A percentile compares a stretch with the other conserved stretches of the same genome.
These are phyloP conservation scores for Pomatorhinus ruficollis DNA, from an alignment of 2,113 vertebrate genomes.

Conservation along the genomic window DNA sequence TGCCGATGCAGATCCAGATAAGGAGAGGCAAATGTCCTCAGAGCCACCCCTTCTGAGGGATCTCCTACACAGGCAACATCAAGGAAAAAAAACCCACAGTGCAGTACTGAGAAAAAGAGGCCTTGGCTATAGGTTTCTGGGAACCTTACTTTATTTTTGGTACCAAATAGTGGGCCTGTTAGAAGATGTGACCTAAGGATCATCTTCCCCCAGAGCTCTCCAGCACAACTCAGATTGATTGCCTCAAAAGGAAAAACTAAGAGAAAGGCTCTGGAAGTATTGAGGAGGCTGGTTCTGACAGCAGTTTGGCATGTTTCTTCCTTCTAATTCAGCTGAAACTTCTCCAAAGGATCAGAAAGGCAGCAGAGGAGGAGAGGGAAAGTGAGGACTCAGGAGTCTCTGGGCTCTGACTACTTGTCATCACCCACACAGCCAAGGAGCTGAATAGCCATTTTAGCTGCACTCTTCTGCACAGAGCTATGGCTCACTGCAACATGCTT, in stretches of 20 bases:
- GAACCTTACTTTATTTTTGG: neutral
- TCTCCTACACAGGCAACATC: neutral
- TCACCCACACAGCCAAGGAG: conserved; percentile 37
- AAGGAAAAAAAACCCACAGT: neutral
- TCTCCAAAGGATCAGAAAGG: conserved; percentile 13
- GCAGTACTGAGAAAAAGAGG: neutral
- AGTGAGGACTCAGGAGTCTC: conserved; percentile 11
- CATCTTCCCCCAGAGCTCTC: neutral
- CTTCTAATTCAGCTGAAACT: conserved; percentile 12
- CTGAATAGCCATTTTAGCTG: conserved; percentile 18
- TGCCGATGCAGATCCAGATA: neutral
- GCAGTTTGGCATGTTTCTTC: conserved; percentile 16
- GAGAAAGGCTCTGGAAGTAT: neutral
- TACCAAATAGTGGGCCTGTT: neutral
- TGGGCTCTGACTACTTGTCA: conserved; percentile 46
- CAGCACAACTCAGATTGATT: neutral
- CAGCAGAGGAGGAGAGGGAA: conserved; percentile 9
- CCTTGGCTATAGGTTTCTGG: neutral
- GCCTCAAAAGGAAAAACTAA: neutral
- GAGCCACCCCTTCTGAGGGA: neutral
- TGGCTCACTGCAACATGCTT: neutral
- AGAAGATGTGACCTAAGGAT: neutral
- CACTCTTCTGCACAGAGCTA: neutral
- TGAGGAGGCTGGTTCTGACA: neutral
- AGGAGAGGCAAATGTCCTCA: neutral